Evolutionary conservation across 2,797 vertebrate species (phyloP).

Genomic region (Pterois miles): DNA sequence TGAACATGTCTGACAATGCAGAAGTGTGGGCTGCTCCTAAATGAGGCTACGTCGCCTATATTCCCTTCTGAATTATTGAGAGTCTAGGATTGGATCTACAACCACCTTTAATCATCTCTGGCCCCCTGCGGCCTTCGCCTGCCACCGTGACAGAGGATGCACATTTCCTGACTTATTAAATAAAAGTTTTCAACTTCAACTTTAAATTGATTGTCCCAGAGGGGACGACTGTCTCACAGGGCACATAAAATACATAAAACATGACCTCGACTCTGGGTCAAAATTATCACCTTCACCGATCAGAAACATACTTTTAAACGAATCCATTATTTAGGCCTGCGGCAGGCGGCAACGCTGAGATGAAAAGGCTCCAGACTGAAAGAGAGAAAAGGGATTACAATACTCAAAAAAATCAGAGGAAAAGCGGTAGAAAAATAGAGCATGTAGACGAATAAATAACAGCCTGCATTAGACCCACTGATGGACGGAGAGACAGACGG

Average conservation of each 20-base stretch:
- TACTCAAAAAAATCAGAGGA: neutral
- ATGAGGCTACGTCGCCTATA: neutral
- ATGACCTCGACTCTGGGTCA: neutral
- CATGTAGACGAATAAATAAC: neutral
- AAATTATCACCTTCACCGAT: neutral
- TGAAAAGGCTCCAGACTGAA: neutral
- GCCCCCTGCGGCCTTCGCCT: neutral
- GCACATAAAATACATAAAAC: neutral
- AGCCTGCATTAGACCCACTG: conserved; percentile 2
- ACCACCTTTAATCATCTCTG: neutral
- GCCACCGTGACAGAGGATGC: neutral
- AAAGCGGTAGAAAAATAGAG: neutral
- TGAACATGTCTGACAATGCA: neutral
- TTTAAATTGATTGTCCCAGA: neutral
- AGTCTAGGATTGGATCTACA: neutral
- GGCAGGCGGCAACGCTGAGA: conserved; percentile 18
- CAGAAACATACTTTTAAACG: neutral
- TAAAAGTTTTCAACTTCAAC: neutral
- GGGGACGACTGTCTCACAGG: neutral
- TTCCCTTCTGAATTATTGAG: conserved; percentile 8
- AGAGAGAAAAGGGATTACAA: neutral
- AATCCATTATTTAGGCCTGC: conserved; percentile 39
- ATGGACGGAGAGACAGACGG: conserved; percentile 18
- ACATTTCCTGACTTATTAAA: neutral
- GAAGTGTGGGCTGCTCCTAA: neutral